Evolutionary conservation across 1,140 invertebrate species (phyloP).

Genomic region (Drosophila triauraria): DNA sequence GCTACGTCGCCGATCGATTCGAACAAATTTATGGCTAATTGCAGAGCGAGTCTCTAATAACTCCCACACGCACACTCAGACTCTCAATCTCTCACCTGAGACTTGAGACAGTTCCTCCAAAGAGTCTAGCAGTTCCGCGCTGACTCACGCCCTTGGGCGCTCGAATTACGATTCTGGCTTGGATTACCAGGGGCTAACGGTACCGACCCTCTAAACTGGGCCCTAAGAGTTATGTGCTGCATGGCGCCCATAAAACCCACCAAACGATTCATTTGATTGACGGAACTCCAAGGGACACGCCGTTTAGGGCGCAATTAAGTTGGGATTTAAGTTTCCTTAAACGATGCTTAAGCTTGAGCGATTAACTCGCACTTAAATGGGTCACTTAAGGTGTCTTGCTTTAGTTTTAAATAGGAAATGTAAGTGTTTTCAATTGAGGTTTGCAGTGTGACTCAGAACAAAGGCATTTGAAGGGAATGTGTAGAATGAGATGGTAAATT

Average conservation of each 20-base stretch:
- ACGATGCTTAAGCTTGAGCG: constrained; percentile 31
- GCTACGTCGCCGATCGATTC: constrained; percentile 16
- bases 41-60: constrained; percentile 54
- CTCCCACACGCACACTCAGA: constrained; percentile 68
- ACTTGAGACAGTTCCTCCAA: neutral
- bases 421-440: neutral
- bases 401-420: neutral
- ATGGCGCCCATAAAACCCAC: constrained; percentile 36
- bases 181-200: constrained; percentile 63
- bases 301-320: constrained; percentile 61
- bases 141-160: constrained; percentile 48
- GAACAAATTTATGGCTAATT: constrained; percentile 82
- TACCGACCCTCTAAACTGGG: constrained; percentile 38
- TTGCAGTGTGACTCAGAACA: neutral
- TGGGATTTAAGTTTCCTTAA: constrained; percentile 20
- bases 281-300: constrained; percentile 15
- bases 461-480: neutral
- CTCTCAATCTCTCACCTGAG: constrained; percentile 23
- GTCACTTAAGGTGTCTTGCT: constrained; percentile 14
- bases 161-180: constrained; percentile 61
- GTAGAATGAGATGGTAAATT: neutral
- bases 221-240: constrained; percentile 50
- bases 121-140: constrained; percentile 25
- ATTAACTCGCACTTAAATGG: constrained; percentile 23
- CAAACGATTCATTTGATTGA: constrained; percentile 48